Base-by-base conservation (phyloP, 2,888 invertebrate species). In the Lasioglossum lativentre region DNA sequence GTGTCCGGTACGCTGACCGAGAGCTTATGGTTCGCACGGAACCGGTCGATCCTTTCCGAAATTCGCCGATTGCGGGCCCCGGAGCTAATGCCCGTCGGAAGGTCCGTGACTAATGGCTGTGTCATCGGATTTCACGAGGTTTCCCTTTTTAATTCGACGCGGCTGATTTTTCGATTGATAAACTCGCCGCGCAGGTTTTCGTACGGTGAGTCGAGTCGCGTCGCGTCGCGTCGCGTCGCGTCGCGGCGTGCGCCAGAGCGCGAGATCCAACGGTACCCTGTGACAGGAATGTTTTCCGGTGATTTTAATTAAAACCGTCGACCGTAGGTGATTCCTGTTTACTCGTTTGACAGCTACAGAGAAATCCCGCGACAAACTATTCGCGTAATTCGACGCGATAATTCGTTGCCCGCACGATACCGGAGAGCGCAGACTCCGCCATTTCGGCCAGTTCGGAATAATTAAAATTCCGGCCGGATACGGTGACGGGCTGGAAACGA, bases 391-490 rank as follows among this genome's bases (percentile, higher is more conserved):
- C 78, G 34, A 34, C 47, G 42, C 70, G 68, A 78, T 79, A 75
- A 83, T 79, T 79, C 71, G 56, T 14, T 23, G 34, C 19, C 23
- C 10, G 34, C 19, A 16, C 45, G 45, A 16, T 42, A 59, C 12
- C 27, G 47, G 27, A 10, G 12, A 42, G 40, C 70, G 70, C 70
- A 68, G 71, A 8, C 71, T 71, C 63, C 34, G 40, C 45, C 40
- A 19, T 42, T 23, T 30, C 71, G n/a, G 30, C 52, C 56, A 42
- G 78, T 47, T 78, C 30, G 52, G 38, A 79, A 82, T 80, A 85
- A 88, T 88, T 90, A 86, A 90, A 88, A 89, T 89, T 90, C 85
- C 80, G 75, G 27, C 78, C 71, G 78, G 75, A 40, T 75, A 80
- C 47, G 30, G 75, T 70, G 83, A 63, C 68, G 42, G 30, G 47